A percentile compares a stretch with the other conserved stretches of the same genome.
phyloP scores from a whole-genome alignment of 2,797 vertebrate genomes.

The Numenius phaeopus region DNA sequence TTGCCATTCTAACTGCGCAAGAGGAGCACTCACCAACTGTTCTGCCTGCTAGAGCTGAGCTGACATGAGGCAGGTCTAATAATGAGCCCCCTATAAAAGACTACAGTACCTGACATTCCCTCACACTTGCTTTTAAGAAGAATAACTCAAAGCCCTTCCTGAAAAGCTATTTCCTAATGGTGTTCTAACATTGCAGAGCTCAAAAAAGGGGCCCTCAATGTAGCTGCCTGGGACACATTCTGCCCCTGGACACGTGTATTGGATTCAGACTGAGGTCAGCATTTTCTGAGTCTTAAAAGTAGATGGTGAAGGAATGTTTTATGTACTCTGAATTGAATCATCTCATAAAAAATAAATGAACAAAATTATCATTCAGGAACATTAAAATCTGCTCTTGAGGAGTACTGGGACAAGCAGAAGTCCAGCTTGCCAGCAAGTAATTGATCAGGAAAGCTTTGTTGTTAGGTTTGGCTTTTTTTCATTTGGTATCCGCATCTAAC shows the following conservation, averaged over 20 bases:
- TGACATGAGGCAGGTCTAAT: background rate
- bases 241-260: background rate
- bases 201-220: background rate
- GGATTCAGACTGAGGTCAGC: background rate
- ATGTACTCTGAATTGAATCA: background rate
- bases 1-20: background rate
- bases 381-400: background rate
- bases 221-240: background rate
- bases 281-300: background rate
- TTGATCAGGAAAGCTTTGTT: background rate
- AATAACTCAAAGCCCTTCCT: background rate
- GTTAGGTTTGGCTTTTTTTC: background rate
- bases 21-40: background rate
- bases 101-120: background rate
- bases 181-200: background rate
- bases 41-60: background rate
- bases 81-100: background rate
- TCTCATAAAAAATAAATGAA: slow-evolving; percentile 35
- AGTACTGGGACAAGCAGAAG: background rate
- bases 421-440: background rate
- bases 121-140: background rate
- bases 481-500: background rate
- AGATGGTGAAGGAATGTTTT: background rate
- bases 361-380: background rate
- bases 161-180: background rate